These are phyloP conservation scores for Globia sparganii DNA, from an alignment of 2,888 invertebrate species.

Conservation along the genomic window DNA sequence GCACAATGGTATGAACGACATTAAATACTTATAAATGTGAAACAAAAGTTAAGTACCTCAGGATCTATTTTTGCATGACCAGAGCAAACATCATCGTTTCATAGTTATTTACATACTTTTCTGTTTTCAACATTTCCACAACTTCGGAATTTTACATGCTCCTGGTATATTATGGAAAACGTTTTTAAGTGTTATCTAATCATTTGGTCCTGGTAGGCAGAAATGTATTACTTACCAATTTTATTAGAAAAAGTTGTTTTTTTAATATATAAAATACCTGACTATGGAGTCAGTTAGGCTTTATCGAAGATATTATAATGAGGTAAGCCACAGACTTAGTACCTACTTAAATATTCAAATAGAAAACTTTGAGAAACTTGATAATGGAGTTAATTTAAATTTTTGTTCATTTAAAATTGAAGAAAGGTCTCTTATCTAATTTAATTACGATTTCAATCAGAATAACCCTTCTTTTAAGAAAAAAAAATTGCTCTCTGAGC, in stretches of 20 bases:
- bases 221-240: background rate
- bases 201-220: background rate
- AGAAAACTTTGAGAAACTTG: constrained; percentile 38
- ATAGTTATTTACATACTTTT: background rate
- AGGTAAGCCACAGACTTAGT: constrained; percentile 5
- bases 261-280: background rate
- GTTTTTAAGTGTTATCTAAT: background rate
- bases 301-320: too few species aligned
- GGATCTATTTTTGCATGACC: background rate
- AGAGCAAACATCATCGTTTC: background rate
- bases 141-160: background rate
- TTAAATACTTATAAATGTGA: background rate
- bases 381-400: constrained; percentile 36
- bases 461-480: constrained; percentile 20
- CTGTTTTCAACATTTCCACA: background rate
- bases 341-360: constrained; percentile 39
- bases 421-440: constrained; percentile 26
- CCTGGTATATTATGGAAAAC: background rate
- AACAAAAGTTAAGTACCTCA: background rate
- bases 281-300: too few species aligned
- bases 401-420: constrained; percentile 26
- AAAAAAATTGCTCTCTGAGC: background rate
- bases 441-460: constrained; percentile 47
- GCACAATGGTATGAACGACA: background rate
- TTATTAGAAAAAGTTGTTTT: background rate